Evolutionary conservation across 2,888 invertebrate genomes (phyloP).

Genomic region (Rhagophthalmus giganteus): DNA sequence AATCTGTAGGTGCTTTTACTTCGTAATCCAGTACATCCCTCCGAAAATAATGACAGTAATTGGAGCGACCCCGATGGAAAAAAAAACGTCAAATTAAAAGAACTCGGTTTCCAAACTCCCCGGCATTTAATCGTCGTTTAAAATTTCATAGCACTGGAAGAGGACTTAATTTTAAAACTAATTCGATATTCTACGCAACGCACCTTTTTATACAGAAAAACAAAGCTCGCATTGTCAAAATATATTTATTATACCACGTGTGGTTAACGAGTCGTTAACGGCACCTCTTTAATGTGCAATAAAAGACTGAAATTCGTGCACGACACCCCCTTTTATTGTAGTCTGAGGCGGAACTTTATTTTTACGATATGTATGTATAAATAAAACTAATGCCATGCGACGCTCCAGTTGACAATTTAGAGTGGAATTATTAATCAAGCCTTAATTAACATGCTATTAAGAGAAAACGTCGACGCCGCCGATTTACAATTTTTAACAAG

Average conservation of each 20-base stretch:
- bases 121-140: background rate
- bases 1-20: slow-evolving; percentile 28
- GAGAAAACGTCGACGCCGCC: slow-evolving; percentile 4
- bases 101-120: slow-evolving; percentile 21
- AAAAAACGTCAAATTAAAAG: slow-evolving; percentile 24
- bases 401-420: slow-evolving; percentile 9
- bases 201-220: background rate
- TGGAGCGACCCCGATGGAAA: slow-evolving; percentile 19
- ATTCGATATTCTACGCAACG: too few species aligned
- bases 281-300: slow-evolving; percentile 18
- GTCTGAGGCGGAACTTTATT: slow-evolving; percentile 8
- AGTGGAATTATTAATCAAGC: slow-evolving; percentile 17
- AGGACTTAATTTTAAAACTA: too few species aligned
- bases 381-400: slow-evolving; percentile 7
- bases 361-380: slow-evolving; percentile 16
- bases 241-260: slow-evolving; percentile 11
- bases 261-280: slow-evolving; percentile 19
- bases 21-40: slow-evolving; percentile 26
- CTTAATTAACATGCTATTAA: slow-evolving; percentile 20
- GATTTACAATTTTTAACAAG: too few species aligned
- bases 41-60: slow-evolving; percentile 26
- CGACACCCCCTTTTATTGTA: slow-evolving; percentile 11
- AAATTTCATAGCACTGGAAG: too few species aligned
- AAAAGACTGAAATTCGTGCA: slow-evolving; percentile 8
- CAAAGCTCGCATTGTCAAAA: slow-evolving; percentile 2